Evolutionary conservation across 2,888 invertebrate genomes (phyloP), one percentile per base, ranked within the genome.

Genomic region (Melieria crassipennis): DNA sequence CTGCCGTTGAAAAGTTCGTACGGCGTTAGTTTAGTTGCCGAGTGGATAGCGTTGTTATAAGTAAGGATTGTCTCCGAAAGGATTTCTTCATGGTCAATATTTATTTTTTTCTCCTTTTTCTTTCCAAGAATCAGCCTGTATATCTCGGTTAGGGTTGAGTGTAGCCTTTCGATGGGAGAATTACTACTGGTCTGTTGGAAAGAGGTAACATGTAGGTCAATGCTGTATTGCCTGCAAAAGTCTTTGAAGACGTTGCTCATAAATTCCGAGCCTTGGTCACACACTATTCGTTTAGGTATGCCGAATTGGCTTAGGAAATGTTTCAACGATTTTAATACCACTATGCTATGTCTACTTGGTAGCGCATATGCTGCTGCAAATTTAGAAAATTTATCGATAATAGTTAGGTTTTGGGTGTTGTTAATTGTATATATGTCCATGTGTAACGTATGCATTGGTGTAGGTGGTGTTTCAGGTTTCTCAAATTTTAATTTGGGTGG

Each of bases 311-410:
- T 4, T 10, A 58, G 11, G 58, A 58, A 58, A 10, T 5, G 11
- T 42, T 42, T 30, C 9, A 30, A 30, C 10, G 58, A 7, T 58
- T 58, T 58, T 3, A 58, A 10, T 2, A 58, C 43, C 7, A 10
- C 16, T 6, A 58, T 5, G 16, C 58, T 42, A 4, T 13, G 11
- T 42, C 58, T 42, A 10, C 30, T 11, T 58, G 58, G 58, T 11
- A 58, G 11, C 42, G 58, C 43, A 16, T 58, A 58, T 3, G 10
- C 58, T 13, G 58, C 58, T 13, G 58, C 58, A 58, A 30, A 58
- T 42, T 58, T 58, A 10, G 42, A 58, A 58, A 58, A 58, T 58
- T 30, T 58, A 43, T 58, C 58, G 13, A 7, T 58, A 30, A 58
- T 42, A 10, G 58, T 30, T 30, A 58, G 43, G 10, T 42, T 58